These are phyloP conservation scores for Discoglossus pictus DNA, from an alignment of 2,797 vertebrate genomes.

Conservation along the genomic window DNA sequence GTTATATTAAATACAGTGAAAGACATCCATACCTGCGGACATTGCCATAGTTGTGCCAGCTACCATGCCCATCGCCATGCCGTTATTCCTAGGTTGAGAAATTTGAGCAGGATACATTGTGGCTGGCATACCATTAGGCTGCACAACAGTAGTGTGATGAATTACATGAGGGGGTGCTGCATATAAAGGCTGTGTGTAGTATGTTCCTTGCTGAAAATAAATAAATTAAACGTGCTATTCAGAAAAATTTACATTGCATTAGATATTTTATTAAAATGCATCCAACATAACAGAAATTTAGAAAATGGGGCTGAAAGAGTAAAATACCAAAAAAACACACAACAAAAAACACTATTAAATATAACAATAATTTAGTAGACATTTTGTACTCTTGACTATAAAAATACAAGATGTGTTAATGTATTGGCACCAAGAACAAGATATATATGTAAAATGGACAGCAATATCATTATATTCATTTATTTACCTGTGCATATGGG, in stretches of 20 bases:
- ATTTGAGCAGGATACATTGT: slow-evolving; percentile 90
- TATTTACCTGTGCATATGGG: slow-evolving; percentile 89
- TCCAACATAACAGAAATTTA: too few relatives aligned
- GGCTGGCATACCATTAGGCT: slow-evolving; percentile 96
- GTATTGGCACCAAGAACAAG: too few relatives aligned
- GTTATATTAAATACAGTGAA: too few relatives aligned
- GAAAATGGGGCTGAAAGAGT: not conserved
- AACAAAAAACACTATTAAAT: too few relatives aligned
- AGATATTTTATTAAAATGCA: too few relatives aligned
- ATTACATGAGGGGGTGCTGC: slow-evolving; percentile 96
- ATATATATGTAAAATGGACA: too few relatives aligned
- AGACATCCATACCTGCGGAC: slow-evolving; percentile 92
- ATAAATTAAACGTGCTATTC: slow-evolving; percentile 47
- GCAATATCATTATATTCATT: not conserved
- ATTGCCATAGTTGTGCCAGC: slow-evolving; percentile 98
- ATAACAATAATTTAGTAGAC: too few relatives aligned
- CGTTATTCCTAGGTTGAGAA: slow-evolving; percentile 77
- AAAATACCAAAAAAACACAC: not conserved
- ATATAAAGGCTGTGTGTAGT: slow-evolving; percentile 96
- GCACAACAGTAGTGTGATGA: slow-evolving; percentile 98
- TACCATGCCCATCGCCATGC: slow-evolving; percentile 95
- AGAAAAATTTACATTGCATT: too few relatives aligned
- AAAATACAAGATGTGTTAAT: too few relatives aligned
- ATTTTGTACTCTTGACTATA: too few relatives aligned
- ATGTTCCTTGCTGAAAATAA: slow-evolving; percentile 87